Conservation (phyloP, 2,797 vertebrate genomes). For the Pseudotriccus pelzelni region DNA sequence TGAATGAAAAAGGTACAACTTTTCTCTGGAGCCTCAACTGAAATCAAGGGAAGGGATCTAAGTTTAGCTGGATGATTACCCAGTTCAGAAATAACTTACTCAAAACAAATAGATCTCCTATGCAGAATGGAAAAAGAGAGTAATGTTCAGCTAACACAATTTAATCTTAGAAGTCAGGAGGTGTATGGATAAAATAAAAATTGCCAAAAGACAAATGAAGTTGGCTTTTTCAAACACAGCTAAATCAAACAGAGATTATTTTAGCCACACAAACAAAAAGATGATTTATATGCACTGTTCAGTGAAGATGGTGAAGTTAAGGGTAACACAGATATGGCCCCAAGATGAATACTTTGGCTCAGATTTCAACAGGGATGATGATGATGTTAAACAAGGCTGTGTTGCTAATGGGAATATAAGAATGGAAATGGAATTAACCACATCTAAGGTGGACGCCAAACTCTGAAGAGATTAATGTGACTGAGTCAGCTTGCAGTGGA, state of each 20-base stretch:
- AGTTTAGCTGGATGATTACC: not conserved
- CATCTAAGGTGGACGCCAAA: slow-evolving; percentile 49
- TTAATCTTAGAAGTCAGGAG: slow-evolving; percentile 25
- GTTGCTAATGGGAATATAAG: slow-evolving; percentile 50
- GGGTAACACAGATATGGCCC: slow-evolving; percentile 23
- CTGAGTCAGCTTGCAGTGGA: slow-evolving; percentile 34
- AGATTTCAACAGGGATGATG: slow-evolving; percentile 21
- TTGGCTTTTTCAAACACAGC: slow-evolving; percentile 18
- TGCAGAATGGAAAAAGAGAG: slow-evolving; percentile 28
- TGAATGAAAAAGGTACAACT: not conserved
- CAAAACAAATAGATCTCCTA: not conserved
- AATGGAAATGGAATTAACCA: slow-evolving; percentile 68
- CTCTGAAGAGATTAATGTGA: slow-evolving; percentile 55
- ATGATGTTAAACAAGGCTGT: slow-evolving; percentile 57
- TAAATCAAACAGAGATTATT: slow-evolving; percentile 31
- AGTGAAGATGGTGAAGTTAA: not conserved
- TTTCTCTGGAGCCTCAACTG: not conserved
- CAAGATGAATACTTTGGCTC: slow-evolving; percentile 57
- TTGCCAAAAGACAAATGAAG: not conserved
- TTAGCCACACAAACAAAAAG: slow-evolving; percentile 24
- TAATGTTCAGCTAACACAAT: not conserved
- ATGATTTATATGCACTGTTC: slow-evolving; percentile 8
- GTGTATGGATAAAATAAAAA: slow-evolving; percentile 9
- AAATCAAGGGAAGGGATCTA: not conserved
- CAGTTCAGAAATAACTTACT: slow-evolving; percentile 4